Evolutionary conservation across 2,888 invertebrate genomes (phyloP).

Genomic region (Empis stercorea): DNA sequence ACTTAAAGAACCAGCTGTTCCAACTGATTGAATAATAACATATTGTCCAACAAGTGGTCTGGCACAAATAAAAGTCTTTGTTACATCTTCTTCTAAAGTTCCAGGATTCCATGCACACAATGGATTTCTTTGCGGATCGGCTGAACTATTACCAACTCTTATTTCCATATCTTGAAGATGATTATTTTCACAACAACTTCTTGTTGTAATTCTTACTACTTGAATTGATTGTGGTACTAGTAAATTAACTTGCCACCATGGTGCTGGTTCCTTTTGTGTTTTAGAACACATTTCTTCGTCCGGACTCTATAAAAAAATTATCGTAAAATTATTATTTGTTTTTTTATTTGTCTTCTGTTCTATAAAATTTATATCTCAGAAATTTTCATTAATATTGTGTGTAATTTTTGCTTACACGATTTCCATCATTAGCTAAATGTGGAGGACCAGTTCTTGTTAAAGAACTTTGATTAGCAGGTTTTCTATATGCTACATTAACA

Average conservation of each 20-base stretch:
- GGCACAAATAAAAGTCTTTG: constrained; percentile 81
- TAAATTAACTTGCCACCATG: constrained; percentile 88
- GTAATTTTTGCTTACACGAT: constrained; percentile 31
- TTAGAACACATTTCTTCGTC: constrained; percentile 81
- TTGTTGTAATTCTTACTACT: constrained; percentile 74
- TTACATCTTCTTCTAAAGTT: constrained; percentile 82
- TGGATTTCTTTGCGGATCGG: constrained; percentile 74
- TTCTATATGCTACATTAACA: constrained; percentile 74
- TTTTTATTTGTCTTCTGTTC: too few relatives aligned
- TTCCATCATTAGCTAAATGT: constrained; percentile 78
- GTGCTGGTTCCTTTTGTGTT: constrained; percentile 78
- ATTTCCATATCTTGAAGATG: constrained; percentile 81
- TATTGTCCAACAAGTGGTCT: constrained; percentile 72
- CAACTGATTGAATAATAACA: constrained; percentile 79
- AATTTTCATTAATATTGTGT: too few relatives aligned
- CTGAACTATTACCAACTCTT: constrained; percentile 81
- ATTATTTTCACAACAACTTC: constrained; percentile 57
- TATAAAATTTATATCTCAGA: too few relatives aligned
- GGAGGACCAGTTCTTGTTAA: constrained; percentile 74
- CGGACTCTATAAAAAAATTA: constrained; percentile 66
- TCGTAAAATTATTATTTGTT: too few relatives aligned
- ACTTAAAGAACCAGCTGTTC: constrained; percentile 79
- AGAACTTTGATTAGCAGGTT: constrained; percentile 84
- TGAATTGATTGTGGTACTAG: constrained; percentile 71
- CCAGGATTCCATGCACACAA: constrained; percentile 91